phyloP scores from a whole-genome alignment of 1,140 invertebrate species.

The Bombus haemorrhoidalis region DNA sequence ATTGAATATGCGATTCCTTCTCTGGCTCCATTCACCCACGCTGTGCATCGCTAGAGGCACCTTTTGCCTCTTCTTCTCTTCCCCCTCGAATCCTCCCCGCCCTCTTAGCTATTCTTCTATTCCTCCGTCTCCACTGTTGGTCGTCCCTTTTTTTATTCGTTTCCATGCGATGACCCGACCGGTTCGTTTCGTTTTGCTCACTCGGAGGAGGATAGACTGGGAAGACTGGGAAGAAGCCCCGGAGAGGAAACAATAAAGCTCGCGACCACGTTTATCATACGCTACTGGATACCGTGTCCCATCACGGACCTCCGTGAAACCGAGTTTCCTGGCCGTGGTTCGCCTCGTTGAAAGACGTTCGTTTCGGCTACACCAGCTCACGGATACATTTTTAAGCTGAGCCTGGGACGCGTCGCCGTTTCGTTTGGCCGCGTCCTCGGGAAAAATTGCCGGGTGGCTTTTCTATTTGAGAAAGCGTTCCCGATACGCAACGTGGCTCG shows the following conservation, averaged over 20 bases:
- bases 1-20: slow-evolving; percentile 55
- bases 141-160: not conserved
- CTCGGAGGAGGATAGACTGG: not conserved
- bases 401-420: not conserved
- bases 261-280: slow-evolving; percentile 42
- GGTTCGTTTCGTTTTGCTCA: slow-evolving; percentile 3
- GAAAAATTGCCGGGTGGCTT: not conserved
- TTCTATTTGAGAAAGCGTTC: not conserved
- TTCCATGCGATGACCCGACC: slow-evolving; percentile 16
- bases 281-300: slow-evolving; percentile 8
- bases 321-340: not conserved
- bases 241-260: slow-evolving; percentile 45
- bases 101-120: not conserved
- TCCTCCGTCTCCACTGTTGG: not conserved
- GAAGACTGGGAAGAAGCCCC: not conserved
- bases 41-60: slow-evolving; percentile 9
- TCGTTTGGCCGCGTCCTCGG: not conserved
- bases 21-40: not conserved
- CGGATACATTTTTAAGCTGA: not conserved
- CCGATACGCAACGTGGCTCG: not conserved
- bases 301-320: slow-evolving; percentile 3
- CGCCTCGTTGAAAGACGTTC: not conserved
- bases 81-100: not conserved
- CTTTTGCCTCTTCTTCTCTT: not conserved
- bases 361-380: not conserved